A percentile compares a stretch with the other conserved stretches of the same genome.
These are phyloP conservation scores for Bombus ignitus DNA, from an alignment of 1,140 invertebrate genomes.

Conservation along the genomic window DNA sequence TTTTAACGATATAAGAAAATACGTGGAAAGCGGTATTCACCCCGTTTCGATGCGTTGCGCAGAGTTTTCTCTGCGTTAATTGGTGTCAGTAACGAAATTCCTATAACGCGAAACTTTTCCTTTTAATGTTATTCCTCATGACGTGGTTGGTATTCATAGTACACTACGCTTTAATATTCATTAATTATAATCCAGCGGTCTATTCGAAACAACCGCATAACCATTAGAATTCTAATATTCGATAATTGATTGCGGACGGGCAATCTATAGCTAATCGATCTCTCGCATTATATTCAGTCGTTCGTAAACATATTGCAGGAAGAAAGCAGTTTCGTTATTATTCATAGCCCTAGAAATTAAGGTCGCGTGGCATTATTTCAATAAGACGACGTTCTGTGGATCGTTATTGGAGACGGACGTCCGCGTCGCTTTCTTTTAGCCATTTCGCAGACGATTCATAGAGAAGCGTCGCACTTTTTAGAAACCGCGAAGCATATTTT, in stretches of 20 bases:
- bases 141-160: neutral
- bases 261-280: neutral
- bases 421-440: slow-evolving; percentile 30
- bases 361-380: neutral
- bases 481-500: slow-evolving; percentile 38
- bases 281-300: neutral
- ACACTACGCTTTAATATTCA: neutral
- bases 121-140: neutral
- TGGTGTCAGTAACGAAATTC: slow-evolving; percentile 9
- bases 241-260: neutral
- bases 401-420: slow-evolving; percentile 8
- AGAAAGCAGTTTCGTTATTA: slow-evolving; percentile 2
- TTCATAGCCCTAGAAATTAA: slow-evolving; percentile 60
- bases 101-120: neutral
- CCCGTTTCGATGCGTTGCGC: neutral
- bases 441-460: neutral
- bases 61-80: slow-evolving; percentile 12
- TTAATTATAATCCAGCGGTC: neutral
- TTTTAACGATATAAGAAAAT: neutral
- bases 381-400: neutral
- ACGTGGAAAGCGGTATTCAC: slow-evolving; percentile 5
- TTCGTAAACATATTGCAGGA: neutral
- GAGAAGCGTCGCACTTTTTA: slow-evolving; percentile 16
- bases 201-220: neutral
- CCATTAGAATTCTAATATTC: neutral